These are phyloP conservation scores for Lamproptera curius DNA, from an alignment of 2,888 invertebrate species.

Conservation along the genomic window DNA sequence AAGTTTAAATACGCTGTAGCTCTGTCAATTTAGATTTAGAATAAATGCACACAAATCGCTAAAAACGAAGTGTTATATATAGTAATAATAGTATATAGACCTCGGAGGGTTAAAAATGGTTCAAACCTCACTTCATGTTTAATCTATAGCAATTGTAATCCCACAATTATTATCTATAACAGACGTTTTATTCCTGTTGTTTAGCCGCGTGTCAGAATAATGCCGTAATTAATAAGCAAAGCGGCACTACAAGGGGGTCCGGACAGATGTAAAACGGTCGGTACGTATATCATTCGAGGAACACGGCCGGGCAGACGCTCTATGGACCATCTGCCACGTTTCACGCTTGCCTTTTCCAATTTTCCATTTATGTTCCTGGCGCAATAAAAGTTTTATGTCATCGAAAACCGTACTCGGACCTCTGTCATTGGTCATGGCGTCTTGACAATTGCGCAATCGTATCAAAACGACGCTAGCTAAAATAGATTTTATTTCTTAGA, in stretches of 20 bases:
- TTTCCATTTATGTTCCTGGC: constrained; percentile 66
- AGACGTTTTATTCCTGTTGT: neutral
- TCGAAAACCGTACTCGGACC: constrained; percentile 50
- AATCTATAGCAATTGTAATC: no score
- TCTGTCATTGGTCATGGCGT: constrained; percentile 66
- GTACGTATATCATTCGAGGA: constrained; percentile 38
- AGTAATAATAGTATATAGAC: no score
- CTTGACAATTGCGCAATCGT: constrained; percentile 43
- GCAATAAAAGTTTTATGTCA: constrained; percentile 54
- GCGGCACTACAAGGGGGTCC: constrained; percentile 5
- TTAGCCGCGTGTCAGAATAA: neutral
- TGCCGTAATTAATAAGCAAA: constrained; percentile 8
- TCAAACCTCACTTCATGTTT: no score
- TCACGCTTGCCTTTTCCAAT: constrained; percentile 69
- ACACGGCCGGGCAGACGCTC: constrained; percentile 34
- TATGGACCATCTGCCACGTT: constrained; percentile 64
- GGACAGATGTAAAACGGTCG: constrained; percentile 20
- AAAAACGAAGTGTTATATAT: no score
- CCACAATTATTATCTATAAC: neutral
- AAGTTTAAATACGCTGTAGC: no score
- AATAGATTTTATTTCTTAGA: constrained; percentile 25
- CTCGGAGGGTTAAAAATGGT: no score
- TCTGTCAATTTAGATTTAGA: no score
- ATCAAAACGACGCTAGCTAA: constrained; percentile 30
- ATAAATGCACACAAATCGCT: no score